Base-by-base conservation (phyloP, 2,797 vertebrate genomes). In the Chrysocyon brachyurus region DNA sequence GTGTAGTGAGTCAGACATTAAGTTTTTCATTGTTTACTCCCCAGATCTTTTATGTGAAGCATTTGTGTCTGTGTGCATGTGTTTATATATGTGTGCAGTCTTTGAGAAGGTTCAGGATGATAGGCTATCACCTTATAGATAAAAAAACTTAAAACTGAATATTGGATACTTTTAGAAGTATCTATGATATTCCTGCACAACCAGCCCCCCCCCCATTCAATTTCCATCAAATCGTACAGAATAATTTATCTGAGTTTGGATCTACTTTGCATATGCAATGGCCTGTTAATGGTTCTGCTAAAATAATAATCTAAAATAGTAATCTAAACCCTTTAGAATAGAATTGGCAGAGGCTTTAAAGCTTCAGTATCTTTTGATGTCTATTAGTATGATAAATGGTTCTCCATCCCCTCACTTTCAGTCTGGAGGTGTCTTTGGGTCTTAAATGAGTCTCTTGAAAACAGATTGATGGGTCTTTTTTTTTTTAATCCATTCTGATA, bases 261-360 rank as follows among this genome's bases (percentile, higher is more conserved):
- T 72, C 28, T 91, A 57, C 40, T 77, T 95, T 84, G 33, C 40
- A 63, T 82, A 87, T 72, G 12, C 36, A 64, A 63, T 54, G 70
- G 59, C 15, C 46, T 33, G 14, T 52, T 86, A 83, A 28, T 56
- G 61, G 10, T 0, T 79, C 40, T 94, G 19, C 24, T 46, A 87
- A 91, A 90, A 90, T 68, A 90, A 90, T 68, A 66, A 66, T 66
- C 31, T 46, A 83, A 91, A 90, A 89, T 66, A 61, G 2, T 49
- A 75, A 94, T 57, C 6, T 59, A 28, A 66, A 46, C 21, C n/a
- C 4, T 70, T 87, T 75, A 31, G 7, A 26, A 40, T n/a, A 79
- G 66, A 46, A 40, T 14, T 63, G 57, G 57, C n/a, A 61, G 46
- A 77, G 19, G 22, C 15, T 61, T 78, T 81, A 61, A 63, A 52